These are phyloP conservation scores for Marmota flaviventris DNA, from an alignment of 2,113 vertebrate genomes.

Conservation along the genomic window DNA sequence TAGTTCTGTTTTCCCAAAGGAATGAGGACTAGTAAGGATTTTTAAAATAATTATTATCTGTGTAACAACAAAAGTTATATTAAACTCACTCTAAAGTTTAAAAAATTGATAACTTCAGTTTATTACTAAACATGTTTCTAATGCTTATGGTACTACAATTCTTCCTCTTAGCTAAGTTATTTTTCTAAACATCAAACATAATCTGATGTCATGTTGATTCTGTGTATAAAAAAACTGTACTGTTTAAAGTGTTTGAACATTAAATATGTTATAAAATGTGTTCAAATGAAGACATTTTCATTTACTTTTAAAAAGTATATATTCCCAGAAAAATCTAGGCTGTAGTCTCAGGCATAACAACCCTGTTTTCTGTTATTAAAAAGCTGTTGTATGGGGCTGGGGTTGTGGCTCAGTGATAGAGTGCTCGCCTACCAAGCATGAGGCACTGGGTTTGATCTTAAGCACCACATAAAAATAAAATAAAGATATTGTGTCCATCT, in stretches of 20 bases:
- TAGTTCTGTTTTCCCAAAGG: background rate
- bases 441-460: no score
- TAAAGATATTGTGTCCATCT: no score
- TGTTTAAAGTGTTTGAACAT: slow-evolving; percentile 12
- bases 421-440: no score
- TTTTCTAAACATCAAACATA: slow-evolving; percentile 59
- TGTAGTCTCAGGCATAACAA: background rate
- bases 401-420: no score
- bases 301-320: slow-evolving; percentile 8
- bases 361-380: slow-evolving; percentile 4
- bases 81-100: slow-evolving; percentile 9
- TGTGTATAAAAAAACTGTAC: background rate
- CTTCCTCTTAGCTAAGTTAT: background rate
- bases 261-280: slow-evolving; percentile 24
- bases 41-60: background rate
- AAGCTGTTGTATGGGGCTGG: background rate
- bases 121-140: background rate
- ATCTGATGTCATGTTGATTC: slow-evolving; percentile 12
- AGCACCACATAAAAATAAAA: no score
- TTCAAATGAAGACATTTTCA: background rate
- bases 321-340: slow-evolving; percentile 35
- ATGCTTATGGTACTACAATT: background rate
- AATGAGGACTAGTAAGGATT: background rate
- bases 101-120: background rate
- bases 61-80: slow-evolving; percentile 15